Evolutionary conservation across 1,140 invertebrate genomes (phyloP).

Genomic region (Scaptomyza montana): DNA sequence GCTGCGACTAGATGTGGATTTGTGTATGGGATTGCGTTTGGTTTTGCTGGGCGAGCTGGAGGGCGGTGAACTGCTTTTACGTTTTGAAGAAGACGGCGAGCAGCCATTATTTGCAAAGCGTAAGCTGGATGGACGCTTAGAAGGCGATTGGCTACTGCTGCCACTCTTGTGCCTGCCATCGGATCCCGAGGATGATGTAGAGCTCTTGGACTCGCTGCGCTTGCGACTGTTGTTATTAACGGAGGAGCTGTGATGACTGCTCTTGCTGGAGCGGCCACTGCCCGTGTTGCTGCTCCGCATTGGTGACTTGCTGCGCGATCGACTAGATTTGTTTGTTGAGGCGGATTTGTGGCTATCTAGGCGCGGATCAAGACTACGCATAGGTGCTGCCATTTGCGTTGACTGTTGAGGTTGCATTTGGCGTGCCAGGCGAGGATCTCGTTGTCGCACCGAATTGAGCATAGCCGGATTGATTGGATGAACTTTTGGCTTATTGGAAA

Average conservation of each 20-base stretch:
- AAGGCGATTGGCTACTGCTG: conserved; percentile 43
- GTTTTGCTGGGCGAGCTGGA: conserved; percentile 61
- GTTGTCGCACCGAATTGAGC: conserved; percentile 84
- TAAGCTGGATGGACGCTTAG: conserved; percentile 38
- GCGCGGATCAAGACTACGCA: conserved; percentile 46
- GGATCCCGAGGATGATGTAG: conserved; percentile 68
- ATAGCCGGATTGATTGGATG: conserved; percentile 87
- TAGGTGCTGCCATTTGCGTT: conserved; percentile 37
- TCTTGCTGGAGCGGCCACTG: conserved; percentile 51
- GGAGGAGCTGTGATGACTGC: conserved; percentile 55
- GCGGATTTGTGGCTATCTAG: conserved; percentile 48
- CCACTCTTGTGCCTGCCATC: conserved; percentile 54
- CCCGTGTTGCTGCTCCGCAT: conserved; percentile 47
- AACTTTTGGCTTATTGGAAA: conserved; percentile 85
- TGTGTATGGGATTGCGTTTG: conserved; percentile 56
- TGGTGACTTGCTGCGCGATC: conserved; percentile 73
- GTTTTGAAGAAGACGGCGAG: conserved; percentile 55
- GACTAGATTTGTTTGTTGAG: conserved; percentile 66
- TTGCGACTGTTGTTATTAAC: conserved; percentile 60
- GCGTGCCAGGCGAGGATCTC: conserved; percentile 86
- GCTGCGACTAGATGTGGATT: conserved; percentile 45
- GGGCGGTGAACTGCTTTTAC: conserved; percentile 71
- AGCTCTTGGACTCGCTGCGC: conserved; percentile 76
- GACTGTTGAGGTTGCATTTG: conserved; percentile 83
- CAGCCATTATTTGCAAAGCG: conserved; percentile 52